Evolutionary conservation across 2,113 vertebrate species (phyloP).

Genomic region (Tautogolabrus adspersus): DNA sequence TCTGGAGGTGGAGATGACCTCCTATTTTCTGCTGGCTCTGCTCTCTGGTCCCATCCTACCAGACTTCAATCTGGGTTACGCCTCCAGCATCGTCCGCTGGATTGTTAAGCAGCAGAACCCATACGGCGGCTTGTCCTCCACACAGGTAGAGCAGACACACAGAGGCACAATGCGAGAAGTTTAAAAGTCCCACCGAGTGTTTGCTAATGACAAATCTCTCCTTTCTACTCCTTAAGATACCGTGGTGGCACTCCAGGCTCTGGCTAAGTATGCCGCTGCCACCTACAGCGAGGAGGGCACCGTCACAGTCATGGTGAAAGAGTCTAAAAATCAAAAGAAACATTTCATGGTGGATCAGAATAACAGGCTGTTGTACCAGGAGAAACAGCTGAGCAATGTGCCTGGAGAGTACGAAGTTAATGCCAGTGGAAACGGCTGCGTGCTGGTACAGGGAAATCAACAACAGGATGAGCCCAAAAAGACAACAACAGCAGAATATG

Average conservation of each 20-base stretch:
- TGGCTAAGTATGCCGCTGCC: background rate
- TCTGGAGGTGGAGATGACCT: constrained; percentile 86
- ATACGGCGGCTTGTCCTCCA: constrained; percentile 82
- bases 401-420: background rate
- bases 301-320: constrained; percentile 78
- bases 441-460: background rate
- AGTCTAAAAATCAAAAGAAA: constrained; percentile 67
- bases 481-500: background rate
- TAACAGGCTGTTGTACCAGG: constrained; percentile 87
- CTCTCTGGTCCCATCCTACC: constrained; percentile 73
- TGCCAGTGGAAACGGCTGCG: background rate
- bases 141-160: constrained; percentile 82
- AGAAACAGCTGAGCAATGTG: background rate
- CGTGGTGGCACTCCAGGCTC: constrained; percentile 81
- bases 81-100: constrained; percentile 85
- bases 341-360: constrained; percentile 82
- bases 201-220: background rate
- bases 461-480: constrained; percentile 60
- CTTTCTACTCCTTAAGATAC: constrained; percentile 83
- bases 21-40: constrained; percentile 84
- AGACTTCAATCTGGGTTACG: constrained; percentile 75
- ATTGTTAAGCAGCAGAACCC: constrained; percentile 80
- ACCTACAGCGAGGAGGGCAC: constrained; percentile 70
- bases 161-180: too few species aligned
- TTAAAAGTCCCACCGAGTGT: too few species aligned